Evolutionary conservation across 2,888 invertebrate species (phyloP), one percentile per base, ranked within the genome.

Genomic region (Nebria salina): DNA sequence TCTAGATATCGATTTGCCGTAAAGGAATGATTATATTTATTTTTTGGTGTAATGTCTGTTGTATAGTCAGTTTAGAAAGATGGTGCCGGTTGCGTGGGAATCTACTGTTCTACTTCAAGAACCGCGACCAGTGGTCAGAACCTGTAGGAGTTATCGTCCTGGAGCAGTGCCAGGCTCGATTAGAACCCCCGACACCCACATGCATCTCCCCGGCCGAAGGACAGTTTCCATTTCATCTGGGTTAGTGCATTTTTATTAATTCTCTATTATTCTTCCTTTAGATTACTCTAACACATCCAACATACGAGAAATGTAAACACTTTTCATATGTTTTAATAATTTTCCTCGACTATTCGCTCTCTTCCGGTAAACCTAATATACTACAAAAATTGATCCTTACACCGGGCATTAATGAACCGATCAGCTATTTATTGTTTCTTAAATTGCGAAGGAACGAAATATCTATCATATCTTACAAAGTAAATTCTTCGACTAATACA

Each of bases 1-100:
- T 54, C 54, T 54, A 54, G 54, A 54, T 54, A 54, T 54, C 54
- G 54, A 54, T 54, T 54, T 54, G 6, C 54, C 8, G 8, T 54
- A 13, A 54, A 54, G 8, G 54, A 54, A 8, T 54, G 54, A 13
- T 54, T 54, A 54, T 11, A 54, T 54, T 54, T 54, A 54, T 54
- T 20, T 54, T 54, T 11, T 54, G 54, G 20, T 70, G 7, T 34
- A 70, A 70, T 84, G 84, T 84, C 72, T 84, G 90, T 54, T 8
- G 54, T 90, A 75, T 89, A 96, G 96, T 94, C 84, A 94, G 92
- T 87, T 90, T 93, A 85, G 95, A 95, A 88, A 91, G 96, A 87
- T 97, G 97, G 96, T 98, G 97, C 89, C 93, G 97, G 83, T 92
- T 98, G 65, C 92, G 96, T 85, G 98, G 98, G 82, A 98, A 98